phyloP scores from a whole-genome alignment of 2,797 vertebrate species.

The Gambusia yucatana region DNA sequence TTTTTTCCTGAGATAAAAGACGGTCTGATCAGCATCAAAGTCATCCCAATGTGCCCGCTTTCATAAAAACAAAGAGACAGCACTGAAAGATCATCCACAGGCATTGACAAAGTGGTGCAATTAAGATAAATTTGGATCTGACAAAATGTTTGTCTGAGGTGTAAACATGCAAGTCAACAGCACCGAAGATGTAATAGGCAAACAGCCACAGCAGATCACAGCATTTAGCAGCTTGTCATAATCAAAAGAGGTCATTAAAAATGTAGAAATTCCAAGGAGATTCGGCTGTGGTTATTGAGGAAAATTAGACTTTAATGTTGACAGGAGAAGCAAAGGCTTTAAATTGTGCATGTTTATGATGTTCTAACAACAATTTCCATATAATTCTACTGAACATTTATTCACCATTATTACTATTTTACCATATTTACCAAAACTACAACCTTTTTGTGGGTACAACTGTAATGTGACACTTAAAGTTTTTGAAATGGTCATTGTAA shows the following conservation, averaged over 20 bases:
- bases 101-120: constrained; percentile 67
- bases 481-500: not conserved
- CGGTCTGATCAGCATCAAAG: constrained; percentile 43
- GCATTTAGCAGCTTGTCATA: constrained; percentile 66
- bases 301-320: constrained; percentile 38
- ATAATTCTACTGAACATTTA: not conserved
- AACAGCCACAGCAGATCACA: constrained; percentile 54
- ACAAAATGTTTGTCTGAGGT: constrained; percentile 77
- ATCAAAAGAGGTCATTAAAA: constrained; percentile 62
- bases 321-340: not conserved
- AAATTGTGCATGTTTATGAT: not conserved
- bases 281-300: constrained; percentile 13
- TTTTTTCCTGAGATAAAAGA: constrained; percentile 39
- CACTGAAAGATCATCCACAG: constrained; percentile 56
- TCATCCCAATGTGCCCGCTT: not conserved
- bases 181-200: constrained; percentile 22
- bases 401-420: not conserved
- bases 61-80: constrained; percentile 18
- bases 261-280: constrained; percentile 46
- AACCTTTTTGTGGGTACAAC: not conserved
- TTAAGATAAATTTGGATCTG: constrained; percentile 65
- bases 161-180: constrained; percentile 74
- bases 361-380: not conserved
- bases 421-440: not conserved
- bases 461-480: not conserved